Base-by-base conservation (phyloP, 2,113 vertebrate species). In the Burhinus oedicnemus region DNA sequence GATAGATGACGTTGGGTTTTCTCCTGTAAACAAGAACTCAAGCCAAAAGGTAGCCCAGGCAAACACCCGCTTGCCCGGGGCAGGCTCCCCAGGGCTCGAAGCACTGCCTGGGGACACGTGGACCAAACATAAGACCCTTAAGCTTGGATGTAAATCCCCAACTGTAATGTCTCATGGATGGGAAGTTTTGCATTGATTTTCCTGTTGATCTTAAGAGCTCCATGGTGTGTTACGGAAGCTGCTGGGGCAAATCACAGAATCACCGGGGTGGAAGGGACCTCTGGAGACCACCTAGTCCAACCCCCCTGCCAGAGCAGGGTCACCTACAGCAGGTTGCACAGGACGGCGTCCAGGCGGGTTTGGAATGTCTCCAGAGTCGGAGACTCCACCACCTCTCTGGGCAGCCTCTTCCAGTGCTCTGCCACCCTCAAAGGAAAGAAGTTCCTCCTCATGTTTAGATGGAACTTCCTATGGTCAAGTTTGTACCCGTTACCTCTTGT, bases 91-190 rank as follows among this genome's bases (percentile, higher is more conserved):
- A 1, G 34, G 54, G 22, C 66, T 60, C 6, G 4, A 18, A 45
- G 51, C 45, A 4, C 60, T 49, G 64, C 42, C 14, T 25, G 49
- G 49, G 22, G 49, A 51, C 25, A 14, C 13, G 36, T 52, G 51
- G 64, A 42, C 64, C 45, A 32, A 66, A 30, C 17, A 2, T 72
- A 62, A 80, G 64, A 1, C 47, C 23, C 12, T 64, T 36, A 19
- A 0, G 13, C 34, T 20, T 36, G 8, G 15, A 4, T 30, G 15
- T 34, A n/a, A 66, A 87, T 64, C 61, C 66, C 23, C n/a, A 16
- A 14, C 12, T 1, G 1, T 5, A 14, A 42, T 0, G 2, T 68
- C 68, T 86, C 36, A 15, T 0, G 6, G 52, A 9, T 2, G 4
- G 29, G 4, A 45, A n/a, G 54, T 69, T 84, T 83, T 87, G 17